A percentile compares a stretch with the other conserved stretches of the same genome.
phyloP scores from a whole-genome alignment of 2,797 vertebrate species.

The Etheostoma nigrum region DNA sequence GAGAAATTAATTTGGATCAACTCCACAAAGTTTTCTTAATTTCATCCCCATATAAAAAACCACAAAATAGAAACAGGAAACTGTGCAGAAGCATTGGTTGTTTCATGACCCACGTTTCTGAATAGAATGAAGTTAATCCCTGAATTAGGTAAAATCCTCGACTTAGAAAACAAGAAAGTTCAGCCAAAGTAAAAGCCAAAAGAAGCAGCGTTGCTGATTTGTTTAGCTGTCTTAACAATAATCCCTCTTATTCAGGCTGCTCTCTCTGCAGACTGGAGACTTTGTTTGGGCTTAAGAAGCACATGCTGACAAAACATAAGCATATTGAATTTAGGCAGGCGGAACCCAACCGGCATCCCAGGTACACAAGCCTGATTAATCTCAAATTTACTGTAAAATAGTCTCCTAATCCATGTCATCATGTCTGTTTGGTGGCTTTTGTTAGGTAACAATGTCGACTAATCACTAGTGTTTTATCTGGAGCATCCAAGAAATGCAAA shows the following conservation, averaged over 20 bases:
- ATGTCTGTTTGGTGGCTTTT: neutral
- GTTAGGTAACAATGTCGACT: neutral
- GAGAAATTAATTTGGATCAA: neutral
- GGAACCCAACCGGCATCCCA: neutral
- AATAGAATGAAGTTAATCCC: slow-evolving; percentile 13
- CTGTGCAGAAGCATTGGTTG: too few relatives aligned
- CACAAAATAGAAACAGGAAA: neutral
- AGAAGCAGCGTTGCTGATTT: neutral
- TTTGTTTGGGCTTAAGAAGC: slow-evolving; percentile 34
- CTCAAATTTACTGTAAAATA: slow-evolving; percentile 5
- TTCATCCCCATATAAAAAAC: neutral
- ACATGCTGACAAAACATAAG: slow-evolving; percentile 40
- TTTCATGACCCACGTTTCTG: neutral
- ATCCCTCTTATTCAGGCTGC: slow-evolving; percentile 31
- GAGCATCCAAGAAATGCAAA: neutral
- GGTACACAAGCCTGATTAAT: neutral
- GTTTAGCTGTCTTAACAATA: slow-evolving; percentile 13
- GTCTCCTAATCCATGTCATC: neutral
- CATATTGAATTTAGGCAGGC: slow-evolving; percentile 17
- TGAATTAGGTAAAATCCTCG: slow-evolving; percentile 11
- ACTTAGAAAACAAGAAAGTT: slow-evolving; percentile 4
- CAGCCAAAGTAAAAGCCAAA: neutral
- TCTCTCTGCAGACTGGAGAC: slow-evolving; percentile 19
- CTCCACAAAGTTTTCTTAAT: neutral
- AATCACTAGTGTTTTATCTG: neutral